Base-by-base conservation (phyloP, 2,797 vertebrate genomes). In the Apogon talboti region DNA sequence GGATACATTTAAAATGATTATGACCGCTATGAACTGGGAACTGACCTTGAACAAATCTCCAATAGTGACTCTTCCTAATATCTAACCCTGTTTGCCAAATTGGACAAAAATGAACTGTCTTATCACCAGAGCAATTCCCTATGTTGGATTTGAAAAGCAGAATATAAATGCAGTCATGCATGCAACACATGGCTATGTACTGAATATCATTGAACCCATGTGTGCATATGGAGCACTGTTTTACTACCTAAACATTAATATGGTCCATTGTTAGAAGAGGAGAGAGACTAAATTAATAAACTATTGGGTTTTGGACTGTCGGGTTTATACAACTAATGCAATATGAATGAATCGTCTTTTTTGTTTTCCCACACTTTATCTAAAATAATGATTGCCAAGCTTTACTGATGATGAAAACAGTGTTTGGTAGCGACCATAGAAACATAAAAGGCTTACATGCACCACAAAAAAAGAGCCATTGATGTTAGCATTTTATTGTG, bases 81-180 rank as follows among this genome's bases (percentile, higher is more conserved):
- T 19, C 38, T 12, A 35, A 60, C 48, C 28, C 37, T 19, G 7
- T 41, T 37, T 52, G 60, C 54, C 44, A 45, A 76, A 63, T 47
- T 48, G 7, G 67, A 45, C 56, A 66, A 37, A 18, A 30, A 21
- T 47, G 13, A 47, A 56, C 16, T 10, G 21, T 45, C 8, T 55
- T 40, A 70, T 71, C 62, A 71, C 55, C 21, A 46, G 48, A 75
- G 30, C 68, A 71, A 33, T 57, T 76, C 48, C 73, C 28, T 43
- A 67, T 44, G 46, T 54, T 82, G 74, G 66, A 69, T 74, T 56
- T 66, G 66, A 76, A 79, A 66, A 43, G 0, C 50, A 44, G 33
- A 57, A 49, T 70, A 65, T 69, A 24, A 81, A 69, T 11, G 51
- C 77, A 79, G 14, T 71, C 72, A 71, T 67, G 58, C 69, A 42